Conservation (phyloP, 2,113 vertebrate genomes). For the Emydura subglobosa region DNA sequence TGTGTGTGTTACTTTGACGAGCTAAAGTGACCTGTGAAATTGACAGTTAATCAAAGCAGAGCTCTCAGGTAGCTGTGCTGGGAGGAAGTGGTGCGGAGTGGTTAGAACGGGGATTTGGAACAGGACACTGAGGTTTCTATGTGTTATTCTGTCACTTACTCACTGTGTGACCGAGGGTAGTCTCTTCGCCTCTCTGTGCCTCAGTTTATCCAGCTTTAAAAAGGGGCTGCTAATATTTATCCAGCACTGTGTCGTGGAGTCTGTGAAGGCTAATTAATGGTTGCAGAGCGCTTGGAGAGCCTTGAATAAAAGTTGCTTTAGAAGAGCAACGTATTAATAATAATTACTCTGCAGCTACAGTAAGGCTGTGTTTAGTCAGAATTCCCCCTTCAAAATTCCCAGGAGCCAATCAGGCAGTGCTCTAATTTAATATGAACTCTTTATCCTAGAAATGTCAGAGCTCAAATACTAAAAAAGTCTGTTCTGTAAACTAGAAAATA, state of each 20-base stretch:
- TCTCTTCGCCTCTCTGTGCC: background rate
- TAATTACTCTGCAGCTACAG: rapidly evolving
- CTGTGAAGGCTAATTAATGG: background rate
- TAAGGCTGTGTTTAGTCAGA: background rate
- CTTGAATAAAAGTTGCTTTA: rapidly evolving
- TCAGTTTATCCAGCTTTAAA: background rate
- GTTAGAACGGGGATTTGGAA: background rate
- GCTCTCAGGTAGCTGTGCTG: background rate
- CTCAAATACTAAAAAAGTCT: rapidly evolving
- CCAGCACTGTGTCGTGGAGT: background rate
- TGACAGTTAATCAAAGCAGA: constrained; percentile 21
- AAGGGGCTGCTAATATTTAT: background rate
- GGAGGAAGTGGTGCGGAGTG: background rate
- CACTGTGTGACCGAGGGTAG: background rate
- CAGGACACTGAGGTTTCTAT: background rate
- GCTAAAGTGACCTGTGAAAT: constrained; percentile 8
- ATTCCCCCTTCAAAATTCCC: background rate
- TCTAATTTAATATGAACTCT: background rate
- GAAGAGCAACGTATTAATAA: background rate
- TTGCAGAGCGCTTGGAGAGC: background rate
- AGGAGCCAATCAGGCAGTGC: background rate
- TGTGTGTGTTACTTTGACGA: constrained; percentile 32
- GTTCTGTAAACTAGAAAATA: rapidly evolving
- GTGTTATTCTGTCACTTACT: background rate
- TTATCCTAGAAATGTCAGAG: background rate